Conservation (phyloP, 2,888 invertebrate species). For the Scaptomyza tumidula region DNA sequence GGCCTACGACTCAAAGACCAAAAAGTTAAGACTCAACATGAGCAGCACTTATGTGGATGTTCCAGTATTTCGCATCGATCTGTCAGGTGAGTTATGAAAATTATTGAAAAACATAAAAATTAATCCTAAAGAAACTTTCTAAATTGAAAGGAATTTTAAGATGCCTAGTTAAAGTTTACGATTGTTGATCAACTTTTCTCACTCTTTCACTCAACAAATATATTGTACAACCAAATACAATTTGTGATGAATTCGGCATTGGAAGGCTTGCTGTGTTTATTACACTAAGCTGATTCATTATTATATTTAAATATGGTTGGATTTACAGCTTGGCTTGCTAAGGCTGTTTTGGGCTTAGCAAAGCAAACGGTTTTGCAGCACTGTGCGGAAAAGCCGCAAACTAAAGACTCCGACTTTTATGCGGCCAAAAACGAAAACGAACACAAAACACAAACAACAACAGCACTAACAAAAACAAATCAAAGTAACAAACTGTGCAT, state of each 20-base stretch:
- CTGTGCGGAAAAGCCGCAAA: conserved; percentile 67
- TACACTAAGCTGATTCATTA: conserved; percentile 67
- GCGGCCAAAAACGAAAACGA: conserved; percentile 52
- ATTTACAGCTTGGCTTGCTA: conserved; percentile 64
- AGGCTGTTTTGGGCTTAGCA: conserved; percentile 48
- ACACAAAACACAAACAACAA: conserved; percentile 27
- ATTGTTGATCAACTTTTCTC: conserved; percentile 1
- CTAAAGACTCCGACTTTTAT: conserved; percentile 78
- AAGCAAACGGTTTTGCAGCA: conserved; percentile 59
- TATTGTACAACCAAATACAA: conserved; percentile 8
- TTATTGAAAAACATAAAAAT: too few relatives aligned
- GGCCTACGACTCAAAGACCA: conserved; percentile 91
- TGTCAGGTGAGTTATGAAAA: conserved; percentile 78
- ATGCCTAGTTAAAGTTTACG: background rate
- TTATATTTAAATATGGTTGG: conserved; percentile 74
- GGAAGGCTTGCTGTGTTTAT: conserved; percentile 32
- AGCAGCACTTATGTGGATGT: conserved; percentile 87
- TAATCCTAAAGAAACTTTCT: too few relatives aligned
- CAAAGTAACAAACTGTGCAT: conserved; percentile 78
- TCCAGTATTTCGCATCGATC: conserved; percentile 87
- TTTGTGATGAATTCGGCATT: conserved; percentile 2
- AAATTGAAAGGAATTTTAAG: background rate
- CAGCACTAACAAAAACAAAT: conserved; percentile 70
- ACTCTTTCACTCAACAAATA: background rate
- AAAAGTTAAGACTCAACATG: conserved; percentile 89